These are phyloP conservation scores for Choristoneura rosaceana DNA, from an alignment of 2,888 invertebrate species.

Conservation along the genomic window DNA sequence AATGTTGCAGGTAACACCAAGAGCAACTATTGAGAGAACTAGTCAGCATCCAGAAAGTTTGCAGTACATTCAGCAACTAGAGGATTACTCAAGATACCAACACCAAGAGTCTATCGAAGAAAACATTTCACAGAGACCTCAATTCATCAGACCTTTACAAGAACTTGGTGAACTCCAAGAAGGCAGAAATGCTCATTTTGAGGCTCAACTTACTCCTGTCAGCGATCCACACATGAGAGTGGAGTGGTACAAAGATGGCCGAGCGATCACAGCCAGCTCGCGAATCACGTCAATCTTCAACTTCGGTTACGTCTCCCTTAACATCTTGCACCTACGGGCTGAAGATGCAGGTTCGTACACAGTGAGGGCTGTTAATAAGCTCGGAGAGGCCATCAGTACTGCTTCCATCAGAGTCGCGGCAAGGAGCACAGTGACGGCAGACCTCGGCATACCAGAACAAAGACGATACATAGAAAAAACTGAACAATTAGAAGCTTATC, in stretches of 20 bases:
- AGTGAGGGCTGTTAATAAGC: slow-evolving; percentile 95
- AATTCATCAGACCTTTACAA: slow-evolving; percentile 94
- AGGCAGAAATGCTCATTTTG: slow-evolving; percentile 96
- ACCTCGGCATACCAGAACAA: slow-evolving; percentile 95
- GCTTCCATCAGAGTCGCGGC: slow-evolving; percentile 91
- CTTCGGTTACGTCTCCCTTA: slow-evolving; percentile 99
- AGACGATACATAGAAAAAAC: slow-evolving; percentile 96
- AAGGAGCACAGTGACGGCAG: slow-evolving; percentile 93
- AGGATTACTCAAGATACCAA: slow-evolving; percentile 95
- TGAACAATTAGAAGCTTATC: slow-evolving; percentile 95
- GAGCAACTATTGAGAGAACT: slow-evolving; percentile 93
- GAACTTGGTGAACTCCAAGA: slow-evolving; percentile 95
- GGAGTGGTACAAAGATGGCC: slow-evolving; percentile 98
- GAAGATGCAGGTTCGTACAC: slow-evolving; percentile 99
- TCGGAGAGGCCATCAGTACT: slow-evolving; percentile 95
- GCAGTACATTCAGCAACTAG: slow-evolving; percentile 95
- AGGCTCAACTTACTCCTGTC: slow-evolving; percentile 96
- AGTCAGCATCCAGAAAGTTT: slow-evolving; percentile 97
- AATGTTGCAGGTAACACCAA: slow-evolving; percentile 91
- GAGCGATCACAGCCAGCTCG: slow-evolving; percentile 97
- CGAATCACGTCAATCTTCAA: slow-evolving; percentile 99
- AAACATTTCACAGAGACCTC: slow-evolving; percentile 91
- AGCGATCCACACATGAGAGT: slow-evolving; percentile 97
- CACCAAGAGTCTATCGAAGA: slow-evolving; percentile 94
- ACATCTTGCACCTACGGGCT: slow-evolving; percentile 98